These are phyloP conservation scores for Acipenser oxyrinchus DNA, from an alignment of 2,797 vertebrate genomes.

Conservation along the genomic window DNA sequence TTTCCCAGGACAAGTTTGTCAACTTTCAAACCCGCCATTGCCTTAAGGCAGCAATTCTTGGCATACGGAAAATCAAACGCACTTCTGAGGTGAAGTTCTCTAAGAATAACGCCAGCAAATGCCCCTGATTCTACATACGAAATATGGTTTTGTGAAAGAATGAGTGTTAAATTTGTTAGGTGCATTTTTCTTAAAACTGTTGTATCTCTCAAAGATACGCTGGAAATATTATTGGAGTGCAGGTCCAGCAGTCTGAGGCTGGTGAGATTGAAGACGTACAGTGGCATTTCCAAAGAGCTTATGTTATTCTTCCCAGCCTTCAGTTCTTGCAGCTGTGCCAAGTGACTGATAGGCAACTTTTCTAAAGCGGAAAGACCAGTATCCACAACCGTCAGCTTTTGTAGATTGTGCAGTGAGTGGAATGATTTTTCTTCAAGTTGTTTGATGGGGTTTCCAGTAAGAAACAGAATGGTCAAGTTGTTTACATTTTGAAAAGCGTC, in stretches of 20 bases:
- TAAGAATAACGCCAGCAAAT: constrained; percentile 44
- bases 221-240: constrained; percentile 50
- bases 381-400: constrained; percentile 51
- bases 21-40: constrained; percentile 49
- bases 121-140: constrained; percentile 42
- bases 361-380: constrained; percentile 40
- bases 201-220: constrained; percentile 42
- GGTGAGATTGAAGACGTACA: constrained; percentile 44
- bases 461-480: constrained; percentile 53
- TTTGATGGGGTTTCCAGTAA: constrained; percentile 61
- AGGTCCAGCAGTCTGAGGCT: constrained; percentile 50
- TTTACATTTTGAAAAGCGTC: constrained; percentile 51
- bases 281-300: constrained; percentile 47
- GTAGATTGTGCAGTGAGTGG: constrained; percentile 41
- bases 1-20: constrained; percentile 47
- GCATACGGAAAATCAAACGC: constrained; percentile 38
- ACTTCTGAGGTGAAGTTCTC: constrained; percentile 44
- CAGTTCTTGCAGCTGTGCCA: constrained; percentile 51
- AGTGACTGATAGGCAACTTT: constrained; percentile 48
- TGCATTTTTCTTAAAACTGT: constrained; percentile 33
- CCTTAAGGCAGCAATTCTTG: constrained; percentile 41
- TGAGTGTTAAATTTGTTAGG: constrained; percentile 47
- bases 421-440: constrained; percentile 40
- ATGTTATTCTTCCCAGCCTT: constrained; percentile 58
- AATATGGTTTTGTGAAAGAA: constrained; percentile 56